A percentile compares a stretch with the other conserved stretches of the same genome.
phyloP scores from a whole-genome alignment of 2,113 vertebrate species.

The Campylomormyrus numenius region DNA sequence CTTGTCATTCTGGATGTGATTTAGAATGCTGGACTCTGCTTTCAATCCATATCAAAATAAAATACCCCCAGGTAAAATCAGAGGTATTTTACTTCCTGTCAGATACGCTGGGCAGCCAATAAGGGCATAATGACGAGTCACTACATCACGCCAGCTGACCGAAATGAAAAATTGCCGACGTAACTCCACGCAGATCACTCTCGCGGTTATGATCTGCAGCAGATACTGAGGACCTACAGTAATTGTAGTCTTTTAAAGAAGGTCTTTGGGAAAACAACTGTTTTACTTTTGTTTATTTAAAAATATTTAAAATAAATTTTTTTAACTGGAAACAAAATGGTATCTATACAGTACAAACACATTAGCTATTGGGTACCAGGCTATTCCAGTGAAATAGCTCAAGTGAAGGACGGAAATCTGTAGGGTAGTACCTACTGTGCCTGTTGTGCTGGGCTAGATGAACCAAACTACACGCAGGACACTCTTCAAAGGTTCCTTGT shows the following conservation, averaged over 20 bases:
- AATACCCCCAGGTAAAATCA: background rate
- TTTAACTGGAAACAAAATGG: background rate
- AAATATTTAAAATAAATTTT: background rate
- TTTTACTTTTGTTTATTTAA: background rate
- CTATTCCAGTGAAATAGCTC: background rate
- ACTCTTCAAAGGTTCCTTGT: background rate
- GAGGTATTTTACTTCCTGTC: conserved; percentile 5
- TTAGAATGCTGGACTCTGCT: background rate
- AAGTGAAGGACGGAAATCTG: background rate
- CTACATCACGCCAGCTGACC: background rate
- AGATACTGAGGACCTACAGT: background rate
- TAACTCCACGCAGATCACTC: background rate
- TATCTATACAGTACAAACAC: background rate
- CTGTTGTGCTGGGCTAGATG: background rate
- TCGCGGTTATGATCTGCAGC: background rate
- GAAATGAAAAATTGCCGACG: background rate
- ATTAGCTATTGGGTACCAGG: background rate
- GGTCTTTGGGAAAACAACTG: background rate
- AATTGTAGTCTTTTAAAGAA: background rate
- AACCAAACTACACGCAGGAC: background rate
- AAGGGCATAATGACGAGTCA: background rate
- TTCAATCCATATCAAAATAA: background rate
- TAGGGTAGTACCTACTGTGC: background rate
- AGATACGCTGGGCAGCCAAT: background rate
- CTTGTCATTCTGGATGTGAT: background rate